phyloP scores from a whole-genome alignment of 2,797 vertebrate species.

The Kryptopterus vitreolus region DNA sequence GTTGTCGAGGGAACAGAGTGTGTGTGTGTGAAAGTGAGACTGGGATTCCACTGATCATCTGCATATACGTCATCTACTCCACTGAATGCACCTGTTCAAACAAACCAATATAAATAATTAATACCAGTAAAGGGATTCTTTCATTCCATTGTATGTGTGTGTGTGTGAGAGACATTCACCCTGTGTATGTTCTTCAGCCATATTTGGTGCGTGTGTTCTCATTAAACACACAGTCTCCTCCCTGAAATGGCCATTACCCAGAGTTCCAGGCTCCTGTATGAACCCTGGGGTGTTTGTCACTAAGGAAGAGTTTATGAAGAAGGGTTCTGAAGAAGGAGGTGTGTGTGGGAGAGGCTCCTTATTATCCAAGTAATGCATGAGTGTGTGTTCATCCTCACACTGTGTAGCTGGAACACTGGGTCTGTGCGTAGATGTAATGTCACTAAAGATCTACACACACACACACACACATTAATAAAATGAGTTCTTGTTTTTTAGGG shows the following conservation, averaged over 20 bases:
- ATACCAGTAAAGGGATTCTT: too few species aligned
- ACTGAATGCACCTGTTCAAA: background rate
- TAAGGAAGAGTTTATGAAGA: background rate
- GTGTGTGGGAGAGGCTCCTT: background rate
- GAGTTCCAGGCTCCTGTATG: background rate
- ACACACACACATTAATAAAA: conserved; percentile 9
- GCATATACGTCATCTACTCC: background rate
- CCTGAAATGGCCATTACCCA: background rate
- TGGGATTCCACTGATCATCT: conserved; percentile 16
- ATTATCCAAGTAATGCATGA: conserved; percentile 3
- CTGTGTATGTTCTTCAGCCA: background rate
- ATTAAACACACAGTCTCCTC: background rate
- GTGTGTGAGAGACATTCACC: background rate
- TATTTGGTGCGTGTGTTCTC: background rate
- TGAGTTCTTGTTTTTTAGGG: background rate
- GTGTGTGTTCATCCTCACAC: conserved; percentile 4
- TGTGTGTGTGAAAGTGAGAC: background rate
- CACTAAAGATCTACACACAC: conserved; percentile 42
- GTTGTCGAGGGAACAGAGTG: background rate
- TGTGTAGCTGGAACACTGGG: background rate
- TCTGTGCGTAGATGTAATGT: conserved; percentile 33
- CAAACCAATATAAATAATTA: background rate
- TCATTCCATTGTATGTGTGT: background rate
- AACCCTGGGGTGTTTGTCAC: background rate
- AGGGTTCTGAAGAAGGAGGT: background rate